A percentile compares a stretch with the other conserved stretches of the same genome.
These are phyloP conservation scores for Chromis chromis DNA, from an alignment of 2,797 vertebrate genomes.

Conservation along the genomic window DNA sequence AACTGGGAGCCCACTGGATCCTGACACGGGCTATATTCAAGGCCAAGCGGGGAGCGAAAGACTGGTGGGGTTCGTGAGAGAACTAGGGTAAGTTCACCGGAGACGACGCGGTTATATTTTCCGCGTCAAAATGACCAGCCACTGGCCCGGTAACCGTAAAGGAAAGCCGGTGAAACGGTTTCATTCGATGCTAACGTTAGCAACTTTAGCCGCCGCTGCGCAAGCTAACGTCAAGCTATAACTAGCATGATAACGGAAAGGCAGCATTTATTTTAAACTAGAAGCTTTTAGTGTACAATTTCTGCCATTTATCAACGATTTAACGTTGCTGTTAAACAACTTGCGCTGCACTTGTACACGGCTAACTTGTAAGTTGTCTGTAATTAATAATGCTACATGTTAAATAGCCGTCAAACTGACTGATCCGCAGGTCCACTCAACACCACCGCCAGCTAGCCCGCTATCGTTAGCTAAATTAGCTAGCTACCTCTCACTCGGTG, in stretches of 20 bases:
- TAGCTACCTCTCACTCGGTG: conserved; percentile 57
- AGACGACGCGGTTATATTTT: neutral
- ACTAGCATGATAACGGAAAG: conserved; percentile 27
- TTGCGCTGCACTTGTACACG: accelerated
- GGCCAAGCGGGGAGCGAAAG: conserved; percentile 39
- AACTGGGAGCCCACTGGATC: conserved; percentile 51
- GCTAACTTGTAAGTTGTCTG: accelerated
- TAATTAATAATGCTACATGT: neutral
- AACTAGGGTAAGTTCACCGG: conserved; percentile 61
- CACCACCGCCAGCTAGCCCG: conserved; percentile 52
- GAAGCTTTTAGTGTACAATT: accelerated
- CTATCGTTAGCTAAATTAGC: conserved; percentile 72
- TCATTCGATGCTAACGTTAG: conserved; percentile 66
- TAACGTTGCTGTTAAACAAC: accelerated
- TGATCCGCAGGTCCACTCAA: conserved; percentile 1
- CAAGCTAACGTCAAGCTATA: conserved; percentile 49
- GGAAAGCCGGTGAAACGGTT: conserved; percentile 16
- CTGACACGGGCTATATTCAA: conserved; percentile 23
- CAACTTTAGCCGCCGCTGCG: conserved; percentile 62
- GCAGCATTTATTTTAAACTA: conserved; percentile 16
- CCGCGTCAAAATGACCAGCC: neutral
- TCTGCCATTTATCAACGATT: accelerated
- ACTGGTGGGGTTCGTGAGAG: conserved; percentile 60
- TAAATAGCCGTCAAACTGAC: neutral
- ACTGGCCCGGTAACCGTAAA: neutral